These are phyloP conservation scores for Lepidurus arcticus DNA, from an alignment of 1,140 invertebrate genomes.

Conservation along the genomic window DNA sequence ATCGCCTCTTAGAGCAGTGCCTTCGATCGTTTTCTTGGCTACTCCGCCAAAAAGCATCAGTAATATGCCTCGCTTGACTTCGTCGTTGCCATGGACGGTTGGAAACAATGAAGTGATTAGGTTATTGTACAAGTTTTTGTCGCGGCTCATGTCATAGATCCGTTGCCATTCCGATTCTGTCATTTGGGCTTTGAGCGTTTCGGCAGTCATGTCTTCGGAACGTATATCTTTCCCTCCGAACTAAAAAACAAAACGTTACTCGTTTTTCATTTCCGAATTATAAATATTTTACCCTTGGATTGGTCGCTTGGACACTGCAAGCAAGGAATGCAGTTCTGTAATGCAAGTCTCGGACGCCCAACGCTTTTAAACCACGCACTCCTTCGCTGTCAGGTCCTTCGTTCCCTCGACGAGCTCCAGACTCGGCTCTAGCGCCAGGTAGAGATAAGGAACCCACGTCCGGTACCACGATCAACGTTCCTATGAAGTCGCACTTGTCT, in stretches of 20 bases:
- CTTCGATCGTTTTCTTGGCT: conserved; percentile 87
- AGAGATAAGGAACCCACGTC: conserved; percentile 83
- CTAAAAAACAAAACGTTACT: conserved; percentile 41
- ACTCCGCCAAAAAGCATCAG: conserved; percentile 98
- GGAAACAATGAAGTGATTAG: conserved; percentile 90
- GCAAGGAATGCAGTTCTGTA: conserved; percentile 94
- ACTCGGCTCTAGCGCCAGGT: conserved; percentile 79
- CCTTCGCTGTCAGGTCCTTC: conserved; percentile 77
- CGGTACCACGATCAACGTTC: conserved; percentile 95
- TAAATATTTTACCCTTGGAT: conserved; percentile 57
- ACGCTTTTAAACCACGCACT: conserved; percentile 80
- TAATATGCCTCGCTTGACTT: conserved; percentile 88
- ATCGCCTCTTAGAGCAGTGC: conserved; percentile 80
- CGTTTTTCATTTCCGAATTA: not conserved
- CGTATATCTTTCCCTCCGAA: conserved; percentile 49
- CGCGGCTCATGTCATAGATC: conserved; percentile 94
- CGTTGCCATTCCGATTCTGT: conserved; percentile 90
- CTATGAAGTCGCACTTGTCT: conserved; percentile 90
- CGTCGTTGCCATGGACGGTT: conserved; percentile 95
- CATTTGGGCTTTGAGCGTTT: conserved; percentile 91
- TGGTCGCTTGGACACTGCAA: conserved; percentile 81
- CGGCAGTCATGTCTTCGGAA: conserved; percentile 76
- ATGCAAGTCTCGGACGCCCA: conserved; percentile 92
- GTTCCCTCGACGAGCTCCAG: conserved; percentile 61
- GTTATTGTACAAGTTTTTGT: conserved; percentile 87